These are phyloP conservation scores for Pseudorhombus dupliciocellatus DNA, from an alignment of 2,113 vertebrate species.

Conservation along the genomic window DNA sequence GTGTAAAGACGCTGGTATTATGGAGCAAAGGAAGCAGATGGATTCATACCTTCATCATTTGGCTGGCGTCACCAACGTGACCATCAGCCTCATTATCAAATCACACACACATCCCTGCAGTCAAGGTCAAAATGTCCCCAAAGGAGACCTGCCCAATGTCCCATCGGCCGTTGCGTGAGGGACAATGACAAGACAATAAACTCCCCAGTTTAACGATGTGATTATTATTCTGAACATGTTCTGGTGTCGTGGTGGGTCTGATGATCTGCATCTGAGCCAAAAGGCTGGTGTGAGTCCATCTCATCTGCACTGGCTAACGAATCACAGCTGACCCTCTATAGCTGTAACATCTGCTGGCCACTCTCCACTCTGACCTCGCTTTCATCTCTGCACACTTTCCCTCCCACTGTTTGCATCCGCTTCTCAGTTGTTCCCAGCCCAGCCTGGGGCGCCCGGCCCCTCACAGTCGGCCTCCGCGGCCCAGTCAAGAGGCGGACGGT, in stretches of 20 bases:
- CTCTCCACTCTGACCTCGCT: slow-evolving; percentile 43
- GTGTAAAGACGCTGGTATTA: too few species aligned
- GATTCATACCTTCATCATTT: not conserved
- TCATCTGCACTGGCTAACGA: slow-evolving; percentile 34
- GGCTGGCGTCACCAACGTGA: too few species aligned
- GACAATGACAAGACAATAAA: not conserved
- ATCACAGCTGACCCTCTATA: slow-evolving; percentile 62
- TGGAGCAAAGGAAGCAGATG: not conserved
- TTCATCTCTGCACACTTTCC: slow-evolving; percentile 36
- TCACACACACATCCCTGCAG: too few species aligned
- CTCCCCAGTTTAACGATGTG: not conserved
- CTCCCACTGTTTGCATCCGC: slow-evolving; percentile 23
- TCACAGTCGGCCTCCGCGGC: slow-evolving; percentile 8
- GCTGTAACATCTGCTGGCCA: slow-evolving; percentile 64
- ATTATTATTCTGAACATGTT: slow-evolving; percentile 1
- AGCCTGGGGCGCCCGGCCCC: slow-evolving; percentile 1
- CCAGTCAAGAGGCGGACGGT: slow-evolving; percentile 11
- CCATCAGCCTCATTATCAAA: not conserved
- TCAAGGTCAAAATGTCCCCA: too few species aligned
- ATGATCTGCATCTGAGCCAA: slow-evolving; percentile 13
- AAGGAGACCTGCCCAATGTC: not conserved
- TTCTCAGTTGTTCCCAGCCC: not conserved
- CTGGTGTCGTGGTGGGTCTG: not conserved
- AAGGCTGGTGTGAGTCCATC: slow-evolving; percentile 22
- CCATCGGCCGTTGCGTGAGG: not conserved